Evolutionary conservation across 2,888 invertebrate species (phyloP).

Genomic region (Tetanocera ferruginea): DNA sequence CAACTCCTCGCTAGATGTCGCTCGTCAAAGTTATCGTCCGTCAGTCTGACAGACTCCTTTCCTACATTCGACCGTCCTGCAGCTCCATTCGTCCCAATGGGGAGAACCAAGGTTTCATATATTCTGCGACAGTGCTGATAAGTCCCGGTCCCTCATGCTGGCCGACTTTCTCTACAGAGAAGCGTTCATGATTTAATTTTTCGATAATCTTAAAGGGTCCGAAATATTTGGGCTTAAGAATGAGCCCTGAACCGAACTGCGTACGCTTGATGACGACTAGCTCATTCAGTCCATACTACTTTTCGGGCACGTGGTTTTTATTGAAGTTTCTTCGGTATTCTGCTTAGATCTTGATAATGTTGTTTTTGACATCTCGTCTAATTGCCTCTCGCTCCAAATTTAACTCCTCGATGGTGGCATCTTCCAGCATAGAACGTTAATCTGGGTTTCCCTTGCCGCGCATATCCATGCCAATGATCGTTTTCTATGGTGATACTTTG

Average conservation of each 20-base stretch:
- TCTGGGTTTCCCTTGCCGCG: neutral
- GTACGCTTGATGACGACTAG: slow-evolving; percentile 44
- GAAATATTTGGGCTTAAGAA: slow-evolving; percentile 36
- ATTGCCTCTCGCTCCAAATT: neutral
- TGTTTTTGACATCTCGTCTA: slow-evolving; percentile 16
- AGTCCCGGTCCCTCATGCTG: slow-evolving; percentile 37
- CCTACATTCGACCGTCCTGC: slow-evolving; percentile 39
- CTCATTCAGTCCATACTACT: slow-evolving; percentile 16
- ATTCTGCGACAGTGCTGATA: slow-evolving; percentile 39
- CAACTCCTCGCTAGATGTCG: neutral
- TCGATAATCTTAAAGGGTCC: slow-evolving; percentile 36
- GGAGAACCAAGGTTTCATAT: slow-evolving; percentile 40
- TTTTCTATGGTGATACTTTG: slow-evolving; percentile 30
- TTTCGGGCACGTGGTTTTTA: slow-evolving; percentile 7
- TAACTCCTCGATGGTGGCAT: neutral
- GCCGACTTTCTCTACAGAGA: slow-evolving; percentile 38
- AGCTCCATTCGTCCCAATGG: slow-evolving; percentile 31
- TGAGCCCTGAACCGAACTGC: slow-evolving; percentile 38
- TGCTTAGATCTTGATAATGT: slow-evolving; percentile 28
- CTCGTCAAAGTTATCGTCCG: no score
- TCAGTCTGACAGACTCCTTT: neutral
- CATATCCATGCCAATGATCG: slow-evolving; percentile 35
- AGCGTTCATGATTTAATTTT: slow-evolving; percentile 27
- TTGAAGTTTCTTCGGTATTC: slow-evolving; percentile 29
- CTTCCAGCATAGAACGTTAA: neutral